Conservation (phyloP, 2,797 vertebrate genomes). For the Sebastiscus albofasciatus region DNA sequence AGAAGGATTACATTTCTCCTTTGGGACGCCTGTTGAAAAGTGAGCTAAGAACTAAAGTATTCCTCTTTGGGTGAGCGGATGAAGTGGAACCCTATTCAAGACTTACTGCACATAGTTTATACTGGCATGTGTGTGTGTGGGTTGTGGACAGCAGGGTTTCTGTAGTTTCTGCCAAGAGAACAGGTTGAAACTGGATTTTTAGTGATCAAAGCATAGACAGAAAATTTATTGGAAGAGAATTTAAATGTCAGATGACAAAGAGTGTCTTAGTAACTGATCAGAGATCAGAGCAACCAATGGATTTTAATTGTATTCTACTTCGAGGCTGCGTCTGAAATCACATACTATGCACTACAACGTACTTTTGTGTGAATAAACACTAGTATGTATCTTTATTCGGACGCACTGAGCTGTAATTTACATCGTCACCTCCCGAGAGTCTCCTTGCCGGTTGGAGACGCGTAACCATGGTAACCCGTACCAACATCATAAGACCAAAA, state of each 20-base stretch:
- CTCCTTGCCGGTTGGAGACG: too few species aligned
- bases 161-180: not conserved
- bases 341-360: too few species aligned
- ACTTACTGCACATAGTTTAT: not conserved
- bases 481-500: too few species aligned
- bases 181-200: not conserved
- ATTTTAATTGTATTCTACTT: not conserved
- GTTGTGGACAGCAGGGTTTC: not conserved
- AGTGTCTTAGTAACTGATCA: not conserved
- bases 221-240: not conserved
- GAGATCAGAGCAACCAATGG: not conserved
- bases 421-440: too few species aligned
- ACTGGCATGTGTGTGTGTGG: not conserved
- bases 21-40: conserved; percentile 3
- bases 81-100: not conserved
- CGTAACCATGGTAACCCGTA: too few species aligned
- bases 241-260: not conserved
- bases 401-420: too few species aligned
- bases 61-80: conserved; percentile 1
- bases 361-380: too few species aligned
- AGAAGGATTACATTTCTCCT: conserved; percentile 9
- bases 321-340: too few species aligned
- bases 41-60: conserved; percentile 2
- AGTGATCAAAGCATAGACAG: not conserved
- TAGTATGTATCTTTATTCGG: too few species aligned